These are phyloP conservation scores for Mixornis gularis DNA, from an alignment of 2,113 vertebrate genomes.

Conservation along the genomic window DNA sequence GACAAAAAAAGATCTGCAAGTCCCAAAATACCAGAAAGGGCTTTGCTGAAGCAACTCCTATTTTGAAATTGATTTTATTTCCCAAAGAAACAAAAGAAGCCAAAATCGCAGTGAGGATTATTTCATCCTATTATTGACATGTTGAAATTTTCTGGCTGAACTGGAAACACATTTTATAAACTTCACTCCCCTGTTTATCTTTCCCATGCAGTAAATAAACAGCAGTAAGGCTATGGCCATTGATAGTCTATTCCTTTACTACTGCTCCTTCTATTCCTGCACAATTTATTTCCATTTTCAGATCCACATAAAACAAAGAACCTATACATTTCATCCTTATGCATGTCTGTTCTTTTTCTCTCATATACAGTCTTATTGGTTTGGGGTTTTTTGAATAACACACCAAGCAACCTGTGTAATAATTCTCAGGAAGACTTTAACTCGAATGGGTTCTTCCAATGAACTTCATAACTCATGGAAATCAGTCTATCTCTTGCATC, in stretches of 20 bases:
- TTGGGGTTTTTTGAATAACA: not conserved
- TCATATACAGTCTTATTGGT: not conserved
- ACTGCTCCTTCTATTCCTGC: not conserved
- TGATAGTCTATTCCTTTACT: not conserved
- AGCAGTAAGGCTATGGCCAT: not conserved
- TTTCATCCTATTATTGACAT: not conserved
- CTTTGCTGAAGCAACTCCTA: not conserved
- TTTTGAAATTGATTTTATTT: not conserved
- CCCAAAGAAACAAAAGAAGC: not conserved
- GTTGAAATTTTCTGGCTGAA: not conserved
- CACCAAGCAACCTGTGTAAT: not conserved
- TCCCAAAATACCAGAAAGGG: not conserved
- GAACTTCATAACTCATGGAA: not conserved
- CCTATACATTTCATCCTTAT: not conserved
- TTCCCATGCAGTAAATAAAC: not conserved
- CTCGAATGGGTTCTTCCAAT: not conserved
- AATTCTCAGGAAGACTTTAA: not conserved
- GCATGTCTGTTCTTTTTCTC: not conserved
- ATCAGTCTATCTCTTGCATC: not conserved
- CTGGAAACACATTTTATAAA: not conserved
- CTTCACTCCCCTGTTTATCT: not conserved
- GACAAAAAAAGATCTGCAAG: not conserved
- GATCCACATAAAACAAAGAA: not conserved
- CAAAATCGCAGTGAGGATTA: not conserved
- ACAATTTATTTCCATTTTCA: not conserved